A percentile compares a stretch with the other conserved stretches of the same genome.
These are phyloP conservation scores for Galemys pyrenaicus DNA, from an alignment of 2,113 vertebrate genomes.

Conservation along the genomic window DNA sequence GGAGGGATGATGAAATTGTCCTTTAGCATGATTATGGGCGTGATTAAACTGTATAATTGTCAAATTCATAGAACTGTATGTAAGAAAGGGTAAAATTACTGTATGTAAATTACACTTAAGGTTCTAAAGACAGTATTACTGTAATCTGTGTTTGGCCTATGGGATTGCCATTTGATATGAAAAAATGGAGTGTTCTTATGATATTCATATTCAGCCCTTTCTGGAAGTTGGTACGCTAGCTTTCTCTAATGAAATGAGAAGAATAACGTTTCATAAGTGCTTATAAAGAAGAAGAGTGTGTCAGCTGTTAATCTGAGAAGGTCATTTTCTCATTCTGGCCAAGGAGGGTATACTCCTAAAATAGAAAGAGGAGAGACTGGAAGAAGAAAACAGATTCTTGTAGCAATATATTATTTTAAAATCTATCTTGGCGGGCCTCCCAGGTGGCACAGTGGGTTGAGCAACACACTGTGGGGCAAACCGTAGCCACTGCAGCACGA, in stretches of 20 bases:
- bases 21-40: not conserved
- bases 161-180: not conserved
- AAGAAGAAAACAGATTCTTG: conserved; percentile 54
- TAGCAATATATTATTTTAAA: conserved; percentile 31
- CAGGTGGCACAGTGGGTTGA: too few relatives aligned
- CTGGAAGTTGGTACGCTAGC: conserved; percentile 33
- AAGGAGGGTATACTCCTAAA: conserved; percentile 62
- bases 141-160: conserved; percentile 5
- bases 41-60: conserved; percentile 22
- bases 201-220: conserved; percentile 10
- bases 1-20: not conserved
- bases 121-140: not conserved
- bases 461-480: too few relatives aligned
- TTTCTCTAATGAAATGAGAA: conserved; percentile 26
- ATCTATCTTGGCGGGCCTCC: not conserved
- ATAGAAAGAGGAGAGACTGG: conserved; percentile 63
- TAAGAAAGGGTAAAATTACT: not conserved
- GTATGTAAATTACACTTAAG: not conserved
- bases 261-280: conserved; percentile 50
- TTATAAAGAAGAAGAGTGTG: conserved; percentile 33
- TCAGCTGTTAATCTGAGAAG: conserved; percentile 73
- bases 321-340: conserved; percentile 72
- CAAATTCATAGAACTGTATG: not conserved
- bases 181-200: not conserved
- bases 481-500: too few relatives aligned